Evolutionary conservation across 2,888 invertebrate species (phyloP).

Genomic region (Coleophora deauratella): DNA sequence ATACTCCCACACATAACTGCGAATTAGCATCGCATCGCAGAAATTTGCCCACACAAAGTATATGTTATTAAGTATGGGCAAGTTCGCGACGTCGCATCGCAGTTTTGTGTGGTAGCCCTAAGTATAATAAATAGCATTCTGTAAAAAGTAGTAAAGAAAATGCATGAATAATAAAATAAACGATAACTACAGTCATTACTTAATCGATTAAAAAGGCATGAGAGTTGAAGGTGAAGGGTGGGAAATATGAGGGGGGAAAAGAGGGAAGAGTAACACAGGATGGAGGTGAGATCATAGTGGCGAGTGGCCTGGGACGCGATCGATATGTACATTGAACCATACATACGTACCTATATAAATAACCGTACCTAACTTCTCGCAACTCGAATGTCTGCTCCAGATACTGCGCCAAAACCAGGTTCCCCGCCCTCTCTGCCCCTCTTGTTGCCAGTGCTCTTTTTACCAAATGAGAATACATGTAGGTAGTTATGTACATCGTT

Average conservation of each 20-base stretch:
- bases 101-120: too few relatives aligned
- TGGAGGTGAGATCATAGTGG: slow-evolving; percentile 75
- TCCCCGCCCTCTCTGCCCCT: slow-evolving; percentile 37
- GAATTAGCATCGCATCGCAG: too few relatives aligned
- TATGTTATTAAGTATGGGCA: too few relatives aligned
- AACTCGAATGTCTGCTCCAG: slow-evolving; percentile 70
- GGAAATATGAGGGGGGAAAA: slow-evolving; percentile 36
- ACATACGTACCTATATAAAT: slow-evolving; percentile 70
- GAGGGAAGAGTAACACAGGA: slow-evolving; percentile 59
- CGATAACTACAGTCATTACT: too few relatives aligned
- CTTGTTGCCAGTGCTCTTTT: slow-evolving; percentile 4
- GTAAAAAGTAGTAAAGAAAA: too few relatives aligned
- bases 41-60: too few relatives aligned
- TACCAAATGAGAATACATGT: not conserved
- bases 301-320: slow-evolving; percentile 72
- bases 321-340: slow-evolving; percentile 74
- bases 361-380: slow-evolving; percentile 70
- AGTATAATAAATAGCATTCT: too few relatives aligned
- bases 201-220: too few relatives aligned
- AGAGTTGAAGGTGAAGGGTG: slow-evolving; percentile 16
- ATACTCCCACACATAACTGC: too few relatives aligned
- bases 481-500: too few relatives aligned
- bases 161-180: too few relatives aligned
- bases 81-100: too few relatives aligned
- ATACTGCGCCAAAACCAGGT: slow-evolving; percentile 69